These are phyloP conservation scores for Oasisia sp. DNA, from an alignment of 2,888 invertebrate species.

Conservation along the genomic window DNA sequence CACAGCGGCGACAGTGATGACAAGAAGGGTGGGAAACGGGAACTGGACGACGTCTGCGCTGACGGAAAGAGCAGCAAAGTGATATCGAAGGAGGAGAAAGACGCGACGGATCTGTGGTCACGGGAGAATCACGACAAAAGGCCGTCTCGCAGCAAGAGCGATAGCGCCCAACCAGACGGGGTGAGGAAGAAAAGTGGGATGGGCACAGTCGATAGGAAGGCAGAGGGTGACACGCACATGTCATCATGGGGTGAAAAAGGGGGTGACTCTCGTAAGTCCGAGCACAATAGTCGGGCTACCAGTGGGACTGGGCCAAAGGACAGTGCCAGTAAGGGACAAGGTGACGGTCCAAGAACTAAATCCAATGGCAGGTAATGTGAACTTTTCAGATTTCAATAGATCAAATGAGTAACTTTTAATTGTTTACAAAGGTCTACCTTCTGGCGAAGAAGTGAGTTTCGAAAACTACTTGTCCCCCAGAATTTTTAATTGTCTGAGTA, in stretches of 20 bases:
- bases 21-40: neutral
- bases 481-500: too few species aligned
- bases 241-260: slow-evolving; percentile 14
- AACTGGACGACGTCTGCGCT: neutral
- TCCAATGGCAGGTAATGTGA: neutral
- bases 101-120: neutral
- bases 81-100: slow-evolving; percentile 13
- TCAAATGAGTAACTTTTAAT: neutral
- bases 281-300: neutral
- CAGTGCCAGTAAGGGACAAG: neutral
- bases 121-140: neutral
- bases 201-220: neutral
- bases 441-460: too few species aligned
- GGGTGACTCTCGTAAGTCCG: neutral
- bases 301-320: neutral
- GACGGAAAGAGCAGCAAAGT: neutral
- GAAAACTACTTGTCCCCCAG: too few species aligned
- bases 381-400: neutral
- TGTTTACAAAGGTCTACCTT: neutral
- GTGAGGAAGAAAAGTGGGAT: neutral
- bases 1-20: neutral
- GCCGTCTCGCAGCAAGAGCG: neutral
- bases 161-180: neutral
- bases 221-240: neutral
- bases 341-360: slow-evolving; percentile 17